A percentile compares a stretch with the other conserved stretches of the same genome.
Conservation (phyloP, 1,140 invertebrate genomes). For the Procambarus clarkii region DNA sequence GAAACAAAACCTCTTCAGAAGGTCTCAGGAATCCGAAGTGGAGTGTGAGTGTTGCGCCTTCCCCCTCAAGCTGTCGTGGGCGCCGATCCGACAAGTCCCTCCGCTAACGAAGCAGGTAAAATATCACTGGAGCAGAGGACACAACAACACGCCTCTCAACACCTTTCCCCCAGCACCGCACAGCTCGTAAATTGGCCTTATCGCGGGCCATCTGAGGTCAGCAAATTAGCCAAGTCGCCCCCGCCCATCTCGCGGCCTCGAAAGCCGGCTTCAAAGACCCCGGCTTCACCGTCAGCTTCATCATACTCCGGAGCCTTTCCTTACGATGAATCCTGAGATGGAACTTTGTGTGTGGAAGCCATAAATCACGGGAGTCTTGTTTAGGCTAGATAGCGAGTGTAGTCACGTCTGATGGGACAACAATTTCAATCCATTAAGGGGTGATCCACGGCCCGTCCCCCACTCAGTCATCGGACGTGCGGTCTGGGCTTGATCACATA, state of each 20-base stretch:
- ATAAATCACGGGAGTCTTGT: not conserved
- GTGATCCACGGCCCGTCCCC: not conserved
- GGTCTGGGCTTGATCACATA: not conserved
- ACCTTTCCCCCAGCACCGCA: constrained; percentile 35
- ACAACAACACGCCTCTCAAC: constrained; percentile 38
- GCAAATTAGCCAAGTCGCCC: constrained; percentile 19
- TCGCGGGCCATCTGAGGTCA: constrained; percentile 22
- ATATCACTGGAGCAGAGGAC: constrained; percentile 33
- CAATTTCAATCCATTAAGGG: constrained; percentile 1
- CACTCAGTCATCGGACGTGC: not conserved
- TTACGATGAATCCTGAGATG: not conserved
- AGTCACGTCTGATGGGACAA: constrained; percentile 1
- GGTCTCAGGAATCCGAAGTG: not conserved
- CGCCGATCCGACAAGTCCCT: constrained; percentile 18
- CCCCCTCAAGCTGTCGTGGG: not conserved
- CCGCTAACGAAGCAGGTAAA: constrained; percentile 50
- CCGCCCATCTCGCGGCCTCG: constrained; percentile 17
- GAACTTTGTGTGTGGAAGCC: not conserved
- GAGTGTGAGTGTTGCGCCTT: constrained; percentile 3
- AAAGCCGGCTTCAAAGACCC: constrained; percentile 4
- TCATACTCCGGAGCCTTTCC: not conserved
- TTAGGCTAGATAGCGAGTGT: constrained; percentile 6
- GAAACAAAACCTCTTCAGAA: not conserved
- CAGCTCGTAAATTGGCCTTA: constrained; percentile 38
- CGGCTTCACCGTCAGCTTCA: not conserved